Evolutionary conservation across 2,113 vertebrate genomes (phyloP).

Genomic region (Antigone vipio): DNA sequence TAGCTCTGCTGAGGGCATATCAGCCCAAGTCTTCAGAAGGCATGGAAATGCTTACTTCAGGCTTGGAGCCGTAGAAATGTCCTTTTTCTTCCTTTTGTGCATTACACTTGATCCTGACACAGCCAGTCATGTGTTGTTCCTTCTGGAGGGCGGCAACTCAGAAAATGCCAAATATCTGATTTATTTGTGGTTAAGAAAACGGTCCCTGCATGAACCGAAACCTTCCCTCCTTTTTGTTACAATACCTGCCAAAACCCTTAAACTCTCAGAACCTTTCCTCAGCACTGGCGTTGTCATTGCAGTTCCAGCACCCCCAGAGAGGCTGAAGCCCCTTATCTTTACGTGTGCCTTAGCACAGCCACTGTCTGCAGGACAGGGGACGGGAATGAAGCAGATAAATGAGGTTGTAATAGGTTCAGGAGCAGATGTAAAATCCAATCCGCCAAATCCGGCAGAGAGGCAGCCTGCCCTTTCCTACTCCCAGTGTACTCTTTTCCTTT

Average conservation of each 20-base stretch:
- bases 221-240: background rate
- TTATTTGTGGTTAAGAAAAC: background rate
- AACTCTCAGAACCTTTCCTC: background rate
- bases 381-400: background rate
- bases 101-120: background rate
- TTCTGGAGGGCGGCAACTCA: background rate
- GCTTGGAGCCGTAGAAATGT: background rate
- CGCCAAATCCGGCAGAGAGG: background rate
- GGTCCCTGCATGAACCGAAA: background rate
- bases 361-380: background rate
- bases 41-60: background rate
- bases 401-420: background rate
- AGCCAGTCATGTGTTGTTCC: background rate
- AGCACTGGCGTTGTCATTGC: rapidly evolving
- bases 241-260: background rate
- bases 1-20: background rate
- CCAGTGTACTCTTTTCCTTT: background rate
- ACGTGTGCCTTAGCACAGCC: background rate
- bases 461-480: background rate
- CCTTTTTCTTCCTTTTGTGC: background rate
- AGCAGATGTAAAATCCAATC: background rate
- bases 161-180: background rate
- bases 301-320: background rate
- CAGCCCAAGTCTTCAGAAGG: background rate
- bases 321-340: background rate